Evolutionary conservation across 1,140 invertebrate genomes (phyloP).

Genomic region (Drosophila erecta): DNA sequence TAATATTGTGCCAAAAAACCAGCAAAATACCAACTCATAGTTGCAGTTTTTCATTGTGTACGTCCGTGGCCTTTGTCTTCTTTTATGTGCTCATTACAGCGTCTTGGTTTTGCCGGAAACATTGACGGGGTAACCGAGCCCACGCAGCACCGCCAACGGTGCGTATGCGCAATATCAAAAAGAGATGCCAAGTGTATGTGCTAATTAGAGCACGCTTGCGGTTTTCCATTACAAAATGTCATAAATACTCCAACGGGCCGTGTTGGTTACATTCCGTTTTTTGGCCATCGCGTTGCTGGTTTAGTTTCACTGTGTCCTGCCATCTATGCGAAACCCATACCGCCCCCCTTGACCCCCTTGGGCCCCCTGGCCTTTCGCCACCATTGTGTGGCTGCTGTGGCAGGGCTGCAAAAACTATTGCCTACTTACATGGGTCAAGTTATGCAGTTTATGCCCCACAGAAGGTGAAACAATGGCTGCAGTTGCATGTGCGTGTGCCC

Average conservation of each 20-base stretch:
- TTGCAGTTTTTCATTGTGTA: background rate
- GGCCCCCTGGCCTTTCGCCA: conserved; percentile 5
- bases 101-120: conserved; percentile 3
- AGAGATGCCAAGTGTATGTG: conserved; percentile 36
- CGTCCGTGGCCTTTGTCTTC: conserved; percentile 1
- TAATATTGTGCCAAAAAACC: background rate
- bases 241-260: conserved; percentile 33
- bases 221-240: conserved; percentile 52
- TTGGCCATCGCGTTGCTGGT: conserved; percentile 9
- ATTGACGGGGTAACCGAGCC: conserved; percentile 13
- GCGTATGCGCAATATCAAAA: conserved; percentile 40
- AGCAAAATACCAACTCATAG: background rate
- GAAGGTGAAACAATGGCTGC: background rate
- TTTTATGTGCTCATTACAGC: conserved; percentile 26
- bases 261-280: conserved; percentile 18
- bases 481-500: conserved; percentile 4
- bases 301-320: conserved; percentile 19
- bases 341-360: background rate
- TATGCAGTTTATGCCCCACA: background rate
- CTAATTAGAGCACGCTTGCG: conserved; percentile 53
- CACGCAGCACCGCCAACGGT: conserved; percentile 7
- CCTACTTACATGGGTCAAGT: conserved; percentile 48
- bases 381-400: conserved; percentile 38
- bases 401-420: conserved; percentile 37
- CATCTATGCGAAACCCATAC: background rate